phyloP scores from a whole-genome alignment of 1,140 invertebrate genomes.

The Drosophila trapezifrons region DNA sequence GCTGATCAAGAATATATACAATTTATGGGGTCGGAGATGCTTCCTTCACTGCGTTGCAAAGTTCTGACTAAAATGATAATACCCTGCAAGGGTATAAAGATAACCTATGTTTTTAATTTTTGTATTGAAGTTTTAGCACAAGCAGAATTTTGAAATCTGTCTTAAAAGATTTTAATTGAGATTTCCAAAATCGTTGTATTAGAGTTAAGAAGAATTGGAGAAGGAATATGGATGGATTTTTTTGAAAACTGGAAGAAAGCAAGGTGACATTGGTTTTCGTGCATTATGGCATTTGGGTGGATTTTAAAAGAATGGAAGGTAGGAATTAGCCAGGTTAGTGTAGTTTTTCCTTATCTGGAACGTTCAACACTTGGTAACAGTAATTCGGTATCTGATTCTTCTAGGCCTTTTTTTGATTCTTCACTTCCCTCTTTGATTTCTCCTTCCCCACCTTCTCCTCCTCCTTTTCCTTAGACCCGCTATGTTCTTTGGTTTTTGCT shows the following conservation, averaged over 20 bases:
- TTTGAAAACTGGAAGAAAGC: neutral
- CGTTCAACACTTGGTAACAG: conserved; percentile 28
- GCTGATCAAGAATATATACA: too few relatives aligned
- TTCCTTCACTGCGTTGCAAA: too few relatives aligned
- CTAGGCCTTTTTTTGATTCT: conserved; percentile 24
- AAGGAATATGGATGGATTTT: too few relatives aligned
- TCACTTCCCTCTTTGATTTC: conserved; percentile 3
- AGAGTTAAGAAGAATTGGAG: too few relatives aligned
- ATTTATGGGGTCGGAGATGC: too few relatives aligned
- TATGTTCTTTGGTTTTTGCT: conserved; percentile 20
- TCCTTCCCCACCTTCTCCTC: neutral
- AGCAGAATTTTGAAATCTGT: too few relatives aligned
- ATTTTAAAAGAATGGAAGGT: neutral
- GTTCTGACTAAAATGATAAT: too few relatives aligned
- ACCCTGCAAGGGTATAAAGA: too few relatives aligned
- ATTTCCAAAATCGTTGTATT: too few relatives aligned
- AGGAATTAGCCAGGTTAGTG: neutral
- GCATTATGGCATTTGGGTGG: neutral
- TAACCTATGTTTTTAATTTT: too few relatives aligned
- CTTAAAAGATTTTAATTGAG: too few relatives aligned
- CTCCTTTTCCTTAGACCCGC: neutral
- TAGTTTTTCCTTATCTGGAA: conserved; percentile 6
- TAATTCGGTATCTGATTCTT: conserved; percentile 5
- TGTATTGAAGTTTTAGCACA: too few relatives aligned
- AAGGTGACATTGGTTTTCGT: neutral